phyloP scores from a whole-genome alignment of 2,888 invertebrate species.

The Lordiphosa andalusiaca region DNA sequence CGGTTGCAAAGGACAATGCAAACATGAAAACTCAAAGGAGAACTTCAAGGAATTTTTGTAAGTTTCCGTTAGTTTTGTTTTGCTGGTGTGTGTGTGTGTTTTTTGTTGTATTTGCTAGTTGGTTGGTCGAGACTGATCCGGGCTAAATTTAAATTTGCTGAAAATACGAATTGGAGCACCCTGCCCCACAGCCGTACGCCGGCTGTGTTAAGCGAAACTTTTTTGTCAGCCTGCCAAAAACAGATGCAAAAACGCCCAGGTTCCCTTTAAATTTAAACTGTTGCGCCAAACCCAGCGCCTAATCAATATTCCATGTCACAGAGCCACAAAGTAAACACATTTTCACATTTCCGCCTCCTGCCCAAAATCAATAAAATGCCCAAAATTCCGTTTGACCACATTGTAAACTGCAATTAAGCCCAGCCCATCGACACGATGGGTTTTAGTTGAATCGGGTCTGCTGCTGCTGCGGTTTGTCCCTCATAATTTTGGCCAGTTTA shows the following conservation, averaged over 20 bases:
- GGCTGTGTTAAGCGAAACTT: constrained; percentile 45
- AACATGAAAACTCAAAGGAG: constrained; percentile 36
- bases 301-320: constrained; percentile 32
- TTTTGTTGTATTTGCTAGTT: neutral
- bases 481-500: too few species aligned
- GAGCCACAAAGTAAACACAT: constrained; percentile 14
- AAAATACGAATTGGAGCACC: constrained; percentile 76
- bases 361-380: constrained; percentile 57
- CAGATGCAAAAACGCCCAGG: constrained; percentile 8
- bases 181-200: constrained; percentile 59
- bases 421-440: constrained; percentile 7
- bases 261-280: constrained; percentile 57
- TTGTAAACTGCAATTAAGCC: constrained; percentile 33
- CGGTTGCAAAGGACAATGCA: constrained; percentile 31
- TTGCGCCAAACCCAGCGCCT: constrained; percentile 34
- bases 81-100: neutral
- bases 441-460: constrained; percentile 3
- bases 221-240: constrained; percentile 60
- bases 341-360: constrained; percentile 18
- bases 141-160: constrained; percentile 65
- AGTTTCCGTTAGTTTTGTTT: constrained; percentile 39
- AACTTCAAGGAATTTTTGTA: constrained; percentile 61
- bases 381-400: neutral
- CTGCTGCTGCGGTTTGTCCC: too few species aligned
- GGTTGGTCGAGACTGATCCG: constrained; percentile 12